Percentiles rank a stretch among this genome's conserved stretches.
phyloP scores from a whole-genome alignment of 2,888 invertebrate species.

The Chrysolina haemoptera region DNA sequence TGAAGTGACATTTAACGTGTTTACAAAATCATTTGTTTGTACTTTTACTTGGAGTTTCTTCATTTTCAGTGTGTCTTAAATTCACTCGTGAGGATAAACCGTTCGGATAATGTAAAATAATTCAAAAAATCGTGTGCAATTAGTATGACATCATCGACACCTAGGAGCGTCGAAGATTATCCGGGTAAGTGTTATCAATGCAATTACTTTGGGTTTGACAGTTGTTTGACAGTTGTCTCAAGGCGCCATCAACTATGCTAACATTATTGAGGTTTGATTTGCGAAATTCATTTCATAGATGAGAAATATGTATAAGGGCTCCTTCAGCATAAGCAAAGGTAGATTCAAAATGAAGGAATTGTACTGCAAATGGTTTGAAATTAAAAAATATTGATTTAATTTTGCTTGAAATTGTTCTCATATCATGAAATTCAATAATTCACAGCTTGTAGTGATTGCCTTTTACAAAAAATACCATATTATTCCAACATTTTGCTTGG shows the following conservation, averaged over 20 bases:
- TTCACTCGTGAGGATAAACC: conserved; percentile 53
- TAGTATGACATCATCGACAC: conserved; percentile 48
- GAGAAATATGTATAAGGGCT: too few species aligned
- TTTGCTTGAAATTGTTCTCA: too few species aligned
- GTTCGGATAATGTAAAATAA: conserved; percentile 51
- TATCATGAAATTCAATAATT: too few species aligned
- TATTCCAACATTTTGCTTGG: too few species aligned
- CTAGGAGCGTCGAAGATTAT: conserved; percentile 46
- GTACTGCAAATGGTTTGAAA: too few species aligned
- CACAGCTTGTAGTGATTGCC: too few species aligned
- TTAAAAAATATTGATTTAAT: too few species aligned
- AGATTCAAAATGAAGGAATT: too few species aligned
- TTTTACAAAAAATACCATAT: too few species aligned
- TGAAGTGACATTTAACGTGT: conserved; percentile 41
- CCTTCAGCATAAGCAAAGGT: too few species aligned
- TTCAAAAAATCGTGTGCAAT: conserved; percentile 40
- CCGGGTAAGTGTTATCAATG: conserved; percentile 42
- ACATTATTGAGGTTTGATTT: not conserved
- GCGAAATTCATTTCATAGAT: not conserved
- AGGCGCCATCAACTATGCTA: not conserved
- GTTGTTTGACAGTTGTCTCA: conserved; percentile 37
- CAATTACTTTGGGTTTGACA: conserved; percentile 36
- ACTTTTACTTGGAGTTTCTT: conserved; percentile 52
- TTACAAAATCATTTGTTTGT: conserved; percentile 62
- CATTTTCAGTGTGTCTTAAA: conserved; percentile 57